Evolutionary conservation across 2,888 invertebrate genomes (phyloP), one percentile per base, ranked within the genome.

Genomic region (Pycnomerus fuliginosus): DNA sequence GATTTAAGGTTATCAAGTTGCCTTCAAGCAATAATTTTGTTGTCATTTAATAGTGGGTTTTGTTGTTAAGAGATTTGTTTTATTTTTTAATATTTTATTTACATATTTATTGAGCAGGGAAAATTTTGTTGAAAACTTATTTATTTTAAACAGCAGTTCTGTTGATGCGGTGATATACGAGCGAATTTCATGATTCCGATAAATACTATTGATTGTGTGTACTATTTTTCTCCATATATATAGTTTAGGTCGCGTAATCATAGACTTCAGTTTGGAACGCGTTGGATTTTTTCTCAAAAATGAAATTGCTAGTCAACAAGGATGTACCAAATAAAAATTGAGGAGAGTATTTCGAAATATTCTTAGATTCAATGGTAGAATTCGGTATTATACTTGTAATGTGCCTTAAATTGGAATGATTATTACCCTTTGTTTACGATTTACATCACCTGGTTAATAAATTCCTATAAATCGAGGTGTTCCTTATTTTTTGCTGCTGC

Each of bases 381-480:
- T 25, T 38, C 45, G 44, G 50, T 52, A 58, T 50, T 57, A 50
- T 60, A 56, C 56, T 56, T 61, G 54, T 60, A 56, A 58, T 55
- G 61, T 61, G 61, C 61, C 61, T 61, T 61, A 60, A 55, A 52
- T 39, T 44, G 31, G 38, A 49, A 51, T 55, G 52, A 50, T 49
- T 47, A 36, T 29, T 43, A 37, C 33, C 39, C 37, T 37, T 33
- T 30, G 41, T 34, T 36, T 11, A 3, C 7, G 5, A 36, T 44
- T 48, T 43, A 48, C 44, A 48, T 37, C 41, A 44, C 44, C 20
- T 39, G 33, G 16, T 40, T 31, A 34, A 8, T 22, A 33, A 22
- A 33, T 22, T 13, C 11, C 7, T 27, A 7, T 2, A 35, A 24
- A 35, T 13, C 3, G 13, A 17, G 14, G 7, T 24, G 3, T 2